Conservation (phyloP, 2,888 invertebrate genomes). For the Cheilosia impressa region DNA sequence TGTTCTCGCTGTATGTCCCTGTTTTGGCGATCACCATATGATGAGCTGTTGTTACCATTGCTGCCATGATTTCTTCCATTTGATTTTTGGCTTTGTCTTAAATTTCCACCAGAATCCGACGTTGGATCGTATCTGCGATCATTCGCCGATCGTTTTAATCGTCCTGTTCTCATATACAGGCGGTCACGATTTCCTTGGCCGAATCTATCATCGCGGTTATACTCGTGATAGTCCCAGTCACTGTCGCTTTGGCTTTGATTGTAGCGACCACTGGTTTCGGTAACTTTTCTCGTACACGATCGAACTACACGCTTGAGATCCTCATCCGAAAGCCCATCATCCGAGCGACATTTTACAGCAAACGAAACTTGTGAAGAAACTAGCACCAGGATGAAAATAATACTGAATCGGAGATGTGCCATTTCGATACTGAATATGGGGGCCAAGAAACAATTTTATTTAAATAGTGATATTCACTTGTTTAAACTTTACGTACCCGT, state of each 20-base stretch:
- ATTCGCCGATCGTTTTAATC: constrained; percentile 77
- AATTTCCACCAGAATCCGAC: constrained; percentile 29
- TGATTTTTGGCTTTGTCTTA: constrained; percentile 75
- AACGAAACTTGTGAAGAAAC: constrained; percentile 21
- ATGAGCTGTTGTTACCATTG: constrained; percentile 46
- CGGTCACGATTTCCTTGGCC: constrained; percentile 76
- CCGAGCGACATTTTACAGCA: constrained; percentile 86
- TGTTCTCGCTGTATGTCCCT: constrained; percentile 56
- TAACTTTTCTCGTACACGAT: constrained; percentile 85
- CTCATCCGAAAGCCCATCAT: constrained; percentile 86
- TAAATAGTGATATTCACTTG: background rate
- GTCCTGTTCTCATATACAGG: constrained; percentile 74
- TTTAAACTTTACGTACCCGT: no score
- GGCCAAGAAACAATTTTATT: background rate
- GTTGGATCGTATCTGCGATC: constrained; percentile 49
- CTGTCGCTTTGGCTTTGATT: constrained; percentile 38
- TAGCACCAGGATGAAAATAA: background rate
- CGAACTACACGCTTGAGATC: constrained; percentile 86
- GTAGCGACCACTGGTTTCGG: constrained; percentile 70
- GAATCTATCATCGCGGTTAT: constrained; percentile 73
- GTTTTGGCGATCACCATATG: constrained; percentile 27
- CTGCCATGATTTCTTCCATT: constrained; percentile 52
- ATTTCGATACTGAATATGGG: constrained; percentile 18
- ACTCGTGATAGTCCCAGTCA: constrained; percentile 68
- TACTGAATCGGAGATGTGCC: background rate